Evolutionary conservation across 2,113 vertebrate genomes (phyloP), one percentile per base, ranked within the genome.

Genomic region (Muntiacus muntjak): DNA sequence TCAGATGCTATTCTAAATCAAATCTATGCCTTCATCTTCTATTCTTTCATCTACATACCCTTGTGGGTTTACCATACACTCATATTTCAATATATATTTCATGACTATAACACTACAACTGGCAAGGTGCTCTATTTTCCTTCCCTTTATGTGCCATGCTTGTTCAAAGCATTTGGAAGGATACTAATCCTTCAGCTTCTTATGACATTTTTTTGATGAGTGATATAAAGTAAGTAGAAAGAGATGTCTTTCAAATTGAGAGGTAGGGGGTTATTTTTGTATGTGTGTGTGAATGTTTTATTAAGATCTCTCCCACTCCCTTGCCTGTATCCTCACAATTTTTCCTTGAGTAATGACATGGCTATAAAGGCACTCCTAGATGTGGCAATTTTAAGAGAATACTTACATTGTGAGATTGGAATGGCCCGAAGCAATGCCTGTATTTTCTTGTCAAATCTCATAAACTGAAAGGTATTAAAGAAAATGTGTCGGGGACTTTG

Each of bases 381-480:
- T 97, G 94, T 95, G 96, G 94, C 92, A 95, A 92, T 97, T 97
- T 98, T 97, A 98, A 97, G 96, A 95, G 95, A 97, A 97, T 97
- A 64, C 94, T 94, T 98, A 92, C 84, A 91, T 91, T 89, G 88
- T 57, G 88, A 97, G 97, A 98, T 95, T 95, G 88, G 97, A 97
- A 96, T 97, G 96, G 97, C 98, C 97, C 84, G 87, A 94, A 98
- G 98, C 95, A 90, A 85, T 78, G 50, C 97, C 97, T 97, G 98
- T 92, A 89, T 98, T 98, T 96, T 97, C 89, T 98, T 98, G 98
- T 98, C 98, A 97, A 98, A 98, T 95, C 97, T 97, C 19, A 14
- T 98, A 97, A 98, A 98, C 84, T 78, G 71, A 0, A 0, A 92
- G 89, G 79, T 94, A 88, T 98, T 98, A 97, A 91, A 97, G 97